phyloP scores from a whole-genome alignment of 1,140 invertebrate genomes.

The Samia ricini region DNA sequence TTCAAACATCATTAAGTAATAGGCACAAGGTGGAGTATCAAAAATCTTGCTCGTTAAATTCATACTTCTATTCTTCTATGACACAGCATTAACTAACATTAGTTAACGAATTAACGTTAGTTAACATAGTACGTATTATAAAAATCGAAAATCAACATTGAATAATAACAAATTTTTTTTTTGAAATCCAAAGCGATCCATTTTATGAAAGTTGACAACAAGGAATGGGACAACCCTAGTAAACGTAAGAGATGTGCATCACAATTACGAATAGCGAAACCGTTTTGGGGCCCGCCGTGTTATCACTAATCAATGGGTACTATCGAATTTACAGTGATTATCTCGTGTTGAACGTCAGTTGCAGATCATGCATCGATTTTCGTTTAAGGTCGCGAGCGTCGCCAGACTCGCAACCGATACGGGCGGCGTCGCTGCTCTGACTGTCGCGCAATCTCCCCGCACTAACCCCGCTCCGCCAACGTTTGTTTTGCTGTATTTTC shows the following conservation, averaged over 20 bases:
- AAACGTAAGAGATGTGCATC: conserved; percentile 31
- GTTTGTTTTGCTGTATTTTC: conserved; percentile 78
- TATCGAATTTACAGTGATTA: conserved; percentile 54
- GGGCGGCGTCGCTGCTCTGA: conserved; percentile 64
- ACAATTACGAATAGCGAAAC: conserved; percentile 42
- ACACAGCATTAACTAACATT: too few relatives aligned
- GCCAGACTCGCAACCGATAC: conserved; percentile 55
- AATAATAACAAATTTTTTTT: not conserved
- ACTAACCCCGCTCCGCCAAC: conserved; percentile 55
- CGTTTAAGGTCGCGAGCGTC: conserved; percentile 58
- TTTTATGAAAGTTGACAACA: conserved; percentile 29
- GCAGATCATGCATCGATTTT: conserved; percentile 75
- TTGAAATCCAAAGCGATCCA: conserved; percentile 16
- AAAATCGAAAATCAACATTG: not conserved
- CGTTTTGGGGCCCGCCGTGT: conserved; percentile 45
- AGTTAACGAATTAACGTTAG: too few relatives aligned
- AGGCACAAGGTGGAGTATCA: not conserved
- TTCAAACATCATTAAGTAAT: not conserved
- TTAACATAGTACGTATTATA: not conserved
- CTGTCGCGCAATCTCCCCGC: conserved; percentile 62
- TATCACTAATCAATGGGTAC: conserved; percentile 47
- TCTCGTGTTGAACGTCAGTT: conserved; percentile 56
- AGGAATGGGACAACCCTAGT: conserved; percentile 29
- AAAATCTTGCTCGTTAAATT: too few relatives aligned
- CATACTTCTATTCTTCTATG: too few relatives aligned